Base-by-base conservation (phyloP, 2,113 vertebrate species). In the Tapirus terrestris region DNA sequence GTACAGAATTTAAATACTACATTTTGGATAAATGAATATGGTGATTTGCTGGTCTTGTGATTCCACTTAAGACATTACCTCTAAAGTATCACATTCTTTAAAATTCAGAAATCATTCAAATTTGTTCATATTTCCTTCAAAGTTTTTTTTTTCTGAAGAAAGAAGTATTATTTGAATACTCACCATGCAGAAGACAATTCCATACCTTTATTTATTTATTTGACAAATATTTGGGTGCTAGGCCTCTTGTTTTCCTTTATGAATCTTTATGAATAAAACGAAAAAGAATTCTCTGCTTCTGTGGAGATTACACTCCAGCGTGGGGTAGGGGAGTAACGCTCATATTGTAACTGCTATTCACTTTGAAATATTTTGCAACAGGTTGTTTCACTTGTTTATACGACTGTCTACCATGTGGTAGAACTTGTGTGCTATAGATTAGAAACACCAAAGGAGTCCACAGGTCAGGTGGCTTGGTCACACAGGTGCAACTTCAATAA, bases 81-180 rank as follows among this genome's bases (percentile, higher is more conserved):
- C 13, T 31, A 60, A 86, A 58, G 7, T 72, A 56, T 67, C 45
- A 85, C 29, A 82, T 17, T 39, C 16, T 45, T 88, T 86, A 92
- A 89, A 95, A 63, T 65, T 91, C 18, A 94, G 65, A 65, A 39
- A 67, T 94, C 53, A 76, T 21, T 94, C 13, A 94, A 56, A 73
- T 29, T 68, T 89, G 36, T 63, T 77, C 39, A 29, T n/a, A 60
- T 48, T 94, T 77, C 31, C 68, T 58, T 76, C 25, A 18, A 88
- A 72, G 27, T 70, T 81, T 13, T 83, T 13, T 83, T 39, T n/a
- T 45, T 16, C 43, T 79, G 16, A 92, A 65, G 21, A 65, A 81
- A 93, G 23, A 81, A 93, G 29, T 4, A 73, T 85, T 87, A 36
- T 36, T 65, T 93, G n/a, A 58, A 77, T 21, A 18, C 4, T 8